A percentile compares a stretch with the other conserved stretches of the same genome.
Evolutionary conservation across 2,888 invertebrate genomes (phyloP).

Genomic region (Apomyelois bistriatella): DNA sequence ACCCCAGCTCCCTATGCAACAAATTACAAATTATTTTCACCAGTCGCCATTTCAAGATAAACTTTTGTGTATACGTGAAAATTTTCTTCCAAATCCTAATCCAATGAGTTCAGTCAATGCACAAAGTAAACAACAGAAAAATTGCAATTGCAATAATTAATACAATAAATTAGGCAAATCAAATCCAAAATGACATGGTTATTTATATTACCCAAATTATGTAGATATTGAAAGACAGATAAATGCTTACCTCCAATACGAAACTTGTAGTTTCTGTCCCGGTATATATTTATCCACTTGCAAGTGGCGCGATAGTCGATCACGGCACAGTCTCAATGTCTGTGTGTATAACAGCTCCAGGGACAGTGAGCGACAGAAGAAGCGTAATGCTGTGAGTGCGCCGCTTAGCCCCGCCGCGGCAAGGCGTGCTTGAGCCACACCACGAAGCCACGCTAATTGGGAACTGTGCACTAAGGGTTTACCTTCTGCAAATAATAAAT

Average conservation of each 20-base stretch:
- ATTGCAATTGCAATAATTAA: too few relatives aligned
- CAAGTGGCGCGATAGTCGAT: conserved; percentile 92
- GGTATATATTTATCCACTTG: conserved; percentile 94
- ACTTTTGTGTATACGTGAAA: too few relatives aligned
- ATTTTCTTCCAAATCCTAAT: too few relatives aligned
- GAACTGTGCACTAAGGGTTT: conserved; percentile 96
- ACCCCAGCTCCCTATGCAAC: conserved; percentile 83
- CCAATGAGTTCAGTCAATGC: too few relatives aligned
- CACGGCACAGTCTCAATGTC: conserved; percentile 91
- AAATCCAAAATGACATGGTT: too few relatives aligned
- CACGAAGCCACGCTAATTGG: conserved; percentile 96
- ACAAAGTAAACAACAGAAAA: too few relatives aligned
- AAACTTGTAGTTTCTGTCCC: conserved; percentile 93
- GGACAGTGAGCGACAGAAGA: conserved; percentile 97
- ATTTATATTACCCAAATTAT: too few relatives aligned
- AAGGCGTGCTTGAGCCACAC: conserved; percentile 93
- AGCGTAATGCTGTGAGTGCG: conserved; percentile 84
- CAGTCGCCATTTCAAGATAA: too few relatives aligned
- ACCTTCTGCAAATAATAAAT: conserved; percentile 84
- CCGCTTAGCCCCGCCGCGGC: conserved; percentile 88
- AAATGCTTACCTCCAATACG: conserved; percentile 91
- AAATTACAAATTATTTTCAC: not conserved
- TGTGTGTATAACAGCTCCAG: conserved; percentile 94
- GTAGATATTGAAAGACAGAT: not conserved
- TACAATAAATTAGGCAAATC: too few relatives aligned